phyloP scores from a whole-genome alignment of 2,797 vertebrate species.

The Oryzias dopingdopingensis region DNA sequence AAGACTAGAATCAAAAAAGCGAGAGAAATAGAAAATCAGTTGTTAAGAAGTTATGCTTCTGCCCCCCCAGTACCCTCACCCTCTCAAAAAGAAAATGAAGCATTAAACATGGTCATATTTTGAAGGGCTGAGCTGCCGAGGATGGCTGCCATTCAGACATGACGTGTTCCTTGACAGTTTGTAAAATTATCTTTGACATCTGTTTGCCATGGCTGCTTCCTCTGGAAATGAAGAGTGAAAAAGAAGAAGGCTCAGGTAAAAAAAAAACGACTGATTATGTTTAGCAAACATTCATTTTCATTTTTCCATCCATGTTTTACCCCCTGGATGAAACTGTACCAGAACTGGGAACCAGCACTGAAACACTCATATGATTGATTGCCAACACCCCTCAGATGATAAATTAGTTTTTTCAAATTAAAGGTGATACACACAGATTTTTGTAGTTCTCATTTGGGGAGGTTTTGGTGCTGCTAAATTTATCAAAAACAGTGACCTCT shows the following conservation, averaged over 20 bases:
- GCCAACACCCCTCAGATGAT: too few species aligned
- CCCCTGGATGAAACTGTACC: constrained; percentile 58
- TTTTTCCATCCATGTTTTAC: constrained; percentile 48
- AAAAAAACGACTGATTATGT: constrained; percentile 20
- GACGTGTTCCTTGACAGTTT: constrained; percentile 28
- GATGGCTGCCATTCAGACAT: too few species aligned
- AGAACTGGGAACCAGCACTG: constrained; percentile 40
- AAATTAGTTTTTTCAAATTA: too few species aligned
- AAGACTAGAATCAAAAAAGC: constrained; percentile 24
- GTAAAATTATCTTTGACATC: constrained; percentile 37
- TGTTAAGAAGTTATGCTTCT: too few species aligned
- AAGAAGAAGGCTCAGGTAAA: constrained; percentile 14
- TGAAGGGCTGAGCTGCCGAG: background rate
- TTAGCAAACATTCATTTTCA: constrained; percentile 47
- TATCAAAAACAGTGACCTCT: too few species aligned
- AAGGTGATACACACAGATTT: too few species aligned
- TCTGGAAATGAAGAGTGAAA: constrained; percentile 35
- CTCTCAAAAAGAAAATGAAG: constrained; percentile 7
- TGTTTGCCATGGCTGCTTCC: constrained; percentile 29
- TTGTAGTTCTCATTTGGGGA: too few species aligned
- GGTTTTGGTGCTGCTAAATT: too few species aligned
- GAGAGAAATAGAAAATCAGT: constrained; percentile 2
- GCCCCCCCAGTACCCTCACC: too few species aligned
- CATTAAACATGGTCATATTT: constrained; percentile 21
- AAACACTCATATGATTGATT: constrained; percentile 25